Evolutionary conservation across 1,140 invertebrate species (phyloP).

Genomic region (Halictus rubicundus): DNA sequence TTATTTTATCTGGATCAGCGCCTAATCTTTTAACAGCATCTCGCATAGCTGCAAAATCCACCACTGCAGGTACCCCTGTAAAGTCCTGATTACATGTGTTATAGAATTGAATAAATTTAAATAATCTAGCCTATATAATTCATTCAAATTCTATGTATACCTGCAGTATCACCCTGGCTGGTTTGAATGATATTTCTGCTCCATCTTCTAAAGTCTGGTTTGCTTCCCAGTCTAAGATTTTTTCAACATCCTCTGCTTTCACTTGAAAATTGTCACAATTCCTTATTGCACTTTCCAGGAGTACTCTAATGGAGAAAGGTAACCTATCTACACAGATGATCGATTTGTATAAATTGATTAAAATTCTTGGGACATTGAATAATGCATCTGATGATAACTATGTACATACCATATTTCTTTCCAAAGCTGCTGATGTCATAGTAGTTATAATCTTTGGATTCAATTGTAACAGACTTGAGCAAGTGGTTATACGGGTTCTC

Average conservation of each 20-base stretch:
- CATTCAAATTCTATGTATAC: slow-evolving; percentile 75
- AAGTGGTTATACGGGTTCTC: slow-evolving; percentile 87
- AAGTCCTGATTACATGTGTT: slow-evolving; percentile 85
- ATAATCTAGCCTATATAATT: neutral
- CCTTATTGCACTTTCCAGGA: slow-evolving; percentile 96
- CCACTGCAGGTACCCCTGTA: slow-evolving; percentile 98
- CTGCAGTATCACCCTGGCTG: slow-evolving; percentile 96
- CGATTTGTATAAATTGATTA: slow-evolving; percentile 16
- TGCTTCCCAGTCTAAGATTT: slow-evolving; percentile 94
- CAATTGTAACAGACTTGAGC: slow-evolving; percentile 85
- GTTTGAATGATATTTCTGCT: slow-evolving; percentile 98
- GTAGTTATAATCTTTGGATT: slow-evolving; percentile 86
- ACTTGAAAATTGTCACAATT: slow-evolving; percentile 98
- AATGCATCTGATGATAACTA: slow-evolving; percentile 14
- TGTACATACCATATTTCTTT: slow-evolving; percentile 87
- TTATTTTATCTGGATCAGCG: slow-evolving; percentile 95
- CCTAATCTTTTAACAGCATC: slow-evolving; percentile 94
- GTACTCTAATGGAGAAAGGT: slow-evolving; percentile 96
- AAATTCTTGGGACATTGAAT: neutral
- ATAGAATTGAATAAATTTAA: slow-evolving; percentile 17
- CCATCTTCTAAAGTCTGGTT: slow-evolving; percentile 86
- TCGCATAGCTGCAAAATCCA: slow-evolving; percentile 99
- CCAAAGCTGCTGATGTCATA: slow-evolving; percentile 87
- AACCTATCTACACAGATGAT: slow-evolving; percentile 83
- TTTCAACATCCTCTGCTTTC: slow-evolving; percentile 91